Percentiles rank a stretch among this genome's conserved stretches.
Conservation (phyloP, 1,140 invertebrate genomes). For the Leptinotarsa undecemlineata region DNA sequence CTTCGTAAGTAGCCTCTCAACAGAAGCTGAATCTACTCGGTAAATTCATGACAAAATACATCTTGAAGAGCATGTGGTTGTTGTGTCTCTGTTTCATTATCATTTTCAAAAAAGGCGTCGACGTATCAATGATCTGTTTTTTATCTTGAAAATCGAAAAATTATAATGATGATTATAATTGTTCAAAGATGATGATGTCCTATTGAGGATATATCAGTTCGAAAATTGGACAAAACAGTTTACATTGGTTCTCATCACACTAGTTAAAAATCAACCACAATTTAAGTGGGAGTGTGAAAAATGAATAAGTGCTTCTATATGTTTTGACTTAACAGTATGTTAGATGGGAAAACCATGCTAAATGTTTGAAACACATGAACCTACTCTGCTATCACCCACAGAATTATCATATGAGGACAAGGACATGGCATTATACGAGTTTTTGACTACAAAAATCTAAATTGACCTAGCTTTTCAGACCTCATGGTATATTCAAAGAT, state of each 20-base stretch:
- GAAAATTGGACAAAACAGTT: too few species aligned
- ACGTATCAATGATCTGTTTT: not conserved
- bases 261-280: too few species aligned
- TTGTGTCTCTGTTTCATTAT: not conserved
- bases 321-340: not conserved
- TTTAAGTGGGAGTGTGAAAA: not conserved
- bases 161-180: not conserved
- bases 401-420: not conserved
- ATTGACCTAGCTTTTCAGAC: slow-evolving; percentile 11
- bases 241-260: too few species aligned
- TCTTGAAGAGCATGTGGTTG: not conserved
- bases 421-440: not conserved
- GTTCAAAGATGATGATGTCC: not conserved
- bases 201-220: not conserved
- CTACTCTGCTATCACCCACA: not conserved
- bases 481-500: not conserved
- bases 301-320: not conserved
- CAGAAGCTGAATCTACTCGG: not conserved
- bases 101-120: not conserved
- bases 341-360: not conserved
- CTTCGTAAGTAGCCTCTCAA: not conserved
- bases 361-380: not conserved
- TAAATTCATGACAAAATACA: not conserved
- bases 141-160: not conserved
- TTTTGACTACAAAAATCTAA: not conserved